These are phyloP conservation scores for Calephelis perditalis DNA, from an alignment of 2,888 invertebrate species.

Conservation along the genomic window DNA sequence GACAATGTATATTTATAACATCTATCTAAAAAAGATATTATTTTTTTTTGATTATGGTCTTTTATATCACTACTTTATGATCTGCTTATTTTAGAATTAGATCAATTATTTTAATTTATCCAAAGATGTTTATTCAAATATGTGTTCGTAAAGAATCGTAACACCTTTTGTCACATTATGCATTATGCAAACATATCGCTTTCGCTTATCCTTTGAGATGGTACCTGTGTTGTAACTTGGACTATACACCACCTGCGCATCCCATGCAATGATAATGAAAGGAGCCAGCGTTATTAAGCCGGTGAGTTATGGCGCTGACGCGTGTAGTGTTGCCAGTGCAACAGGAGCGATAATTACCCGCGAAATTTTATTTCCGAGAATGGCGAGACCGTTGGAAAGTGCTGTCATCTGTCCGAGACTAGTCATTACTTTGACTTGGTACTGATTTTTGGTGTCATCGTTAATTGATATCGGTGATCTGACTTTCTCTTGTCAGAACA, in stretches of 20 bases:
- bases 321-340: slow-evolving; percentile 15
- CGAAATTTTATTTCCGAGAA: slow-evolving; percentile 10
- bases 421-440: slow-evolving; percentile 20
- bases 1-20: too few species aligned
- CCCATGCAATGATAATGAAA: slow-evolving; percentile 46
- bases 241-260: slow-evolving; percentile 45
- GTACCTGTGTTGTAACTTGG: too few species aligned
- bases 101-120: too few species aligned
- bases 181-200: slow-evolving; percentile 17
- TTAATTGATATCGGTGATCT: slow-evolving; percentile 12
- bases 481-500: slow-evolving; percentile 13
- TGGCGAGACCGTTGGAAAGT: slow-evolving; percentile 44
- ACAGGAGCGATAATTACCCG: slow-evolving; percentile 10
- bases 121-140: too few species aligned
- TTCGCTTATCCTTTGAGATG: slow-evolving; percentile 28
- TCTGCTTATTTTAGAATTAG: too few species aligned
- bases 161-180: too few species aligned
- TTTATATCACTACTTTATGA: too few species aligned
- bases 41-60: too few species aligned
- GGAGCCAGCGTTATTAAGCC: slow-evolving; percentile 56
- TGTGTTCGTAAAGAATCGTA: too few species aligned
- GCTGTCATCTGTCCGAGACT: slow-evolving; percentile 25
- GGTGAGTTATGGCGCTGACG: slow-evolving; percentile 67
- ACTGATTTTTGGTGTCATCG: slow-evolving; percentile 10
- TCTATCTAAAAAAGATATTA: too few species aligned